phyloP scores from a whole-genome alignment of 2,797 vertebrate genomes.

The Chelidonichthys spinosus region DNA sequence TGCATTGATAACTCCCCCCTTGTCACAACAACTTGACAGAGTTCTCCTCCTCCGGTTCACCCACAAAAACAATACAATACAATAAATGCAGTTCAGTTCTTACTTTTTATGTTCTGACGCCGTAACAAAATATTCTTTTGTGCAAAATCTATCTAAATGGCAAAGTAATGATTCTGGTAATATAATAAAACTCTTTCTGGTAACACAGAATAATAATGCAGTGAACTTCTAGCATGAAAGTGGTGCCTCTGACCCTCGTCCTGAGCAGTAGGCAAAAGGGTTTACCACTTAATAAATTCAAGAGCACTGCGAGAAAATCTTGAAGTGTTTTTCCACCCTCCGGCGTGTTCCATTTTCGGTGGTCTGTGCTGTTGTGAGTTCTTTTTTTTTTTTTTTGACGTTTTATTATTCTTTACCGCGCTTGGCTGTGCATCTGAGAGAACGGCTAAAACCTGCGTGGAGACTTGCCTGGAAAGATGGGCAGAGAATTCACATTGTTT shows the following conservation, averaged over 20 bases:
- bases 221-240: constrained; percentile 22
- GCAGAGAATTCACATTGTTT: constrained; percentile 43
- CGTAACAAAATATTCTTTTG: neutral
- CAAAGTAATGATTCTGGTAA: neutral
- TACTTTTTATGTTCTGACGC: neutral
- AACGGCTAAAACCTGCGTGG: constrained; percentile 64
- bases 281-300: constrained; percentile 63
- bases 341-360: constrained; percentile 68
- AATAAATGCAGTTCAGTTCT: neutral
- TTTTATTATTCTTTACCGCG: constrained; percentile 67
- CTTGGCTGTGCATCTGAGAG: constrained; percentile 71
- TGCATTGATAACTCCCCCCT: constrained; percentile 5
- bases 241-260: constrained; percentile 30
- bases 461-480: constrained; percentile 67
- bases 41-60: constrained; percentile 2
- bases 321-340: constrained; percentile 66
- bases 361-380: constrained; percentile 56
- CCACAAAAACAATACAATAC: neutral
- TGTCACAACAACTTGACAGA: constrained; percentile 19
- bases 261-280: constrained; percentile 31
- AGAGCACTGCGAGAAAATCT: constrained; percentile 54
- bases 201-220: neutral
- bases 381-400: constrained; percentile 52
- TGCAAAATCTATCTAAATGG: neutral
- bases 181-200: constrained; percentile 5